These are phyloP conservation scores for Todiramphus chloris DNA, from an alignment of 2,113 vertebrate genomes.

Conservation along the genomic window DNA sequence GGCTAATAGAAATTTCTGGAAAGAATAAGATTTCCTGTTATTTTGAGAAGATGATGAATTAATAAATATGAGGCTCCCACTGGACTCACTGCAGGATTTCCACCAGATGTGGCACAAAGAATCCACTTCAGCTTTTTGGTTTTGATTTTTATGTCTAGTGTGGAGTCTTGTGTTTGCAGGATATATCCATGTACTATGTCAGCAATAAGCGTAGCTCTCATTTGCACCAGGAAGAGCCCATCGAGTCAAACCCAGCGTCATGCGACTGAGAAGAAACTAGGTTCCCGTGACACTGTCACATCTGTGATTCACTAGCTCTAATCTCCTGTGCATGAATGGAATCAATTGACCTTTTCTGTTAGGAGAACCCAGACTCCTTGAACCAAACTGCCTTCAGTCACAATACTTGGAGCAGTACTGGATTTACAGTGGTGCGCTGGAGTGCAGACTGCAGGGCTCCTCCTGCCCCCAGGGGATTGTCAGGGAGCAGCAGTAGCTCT, in stretches of 20 bases:
- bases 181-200: neutral
- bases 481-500: neutral
- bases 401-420: accelerated
- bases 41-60: neutral
- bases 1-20: neutral
- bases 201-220: neutral
- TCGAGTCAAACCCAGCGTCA: neutral
- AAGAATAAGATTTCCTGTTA: neutral
- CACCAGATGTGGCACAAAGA: neutral
- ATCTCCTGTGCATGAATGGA: neutral
- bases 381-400: neutral
- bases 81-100: neutral
- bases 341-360: neutral
- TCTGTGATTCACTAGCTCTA: neutral
- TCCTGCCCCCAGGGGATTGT: neutral
- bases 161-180: neutral
- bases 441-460: neutral
- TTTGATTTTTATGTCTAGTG: too few species aligned
- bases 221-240: neutral
- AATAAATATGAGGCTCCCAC: neutral
- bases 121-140: neutral
- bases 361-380: neutral
- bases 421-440: neutral
- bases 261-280: neutral
- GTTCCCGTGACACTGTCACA: neutral